phyloP scores from a whole-genome alignment of 2,888 invertebrate species.

The Drosophila yooni region DNA sequence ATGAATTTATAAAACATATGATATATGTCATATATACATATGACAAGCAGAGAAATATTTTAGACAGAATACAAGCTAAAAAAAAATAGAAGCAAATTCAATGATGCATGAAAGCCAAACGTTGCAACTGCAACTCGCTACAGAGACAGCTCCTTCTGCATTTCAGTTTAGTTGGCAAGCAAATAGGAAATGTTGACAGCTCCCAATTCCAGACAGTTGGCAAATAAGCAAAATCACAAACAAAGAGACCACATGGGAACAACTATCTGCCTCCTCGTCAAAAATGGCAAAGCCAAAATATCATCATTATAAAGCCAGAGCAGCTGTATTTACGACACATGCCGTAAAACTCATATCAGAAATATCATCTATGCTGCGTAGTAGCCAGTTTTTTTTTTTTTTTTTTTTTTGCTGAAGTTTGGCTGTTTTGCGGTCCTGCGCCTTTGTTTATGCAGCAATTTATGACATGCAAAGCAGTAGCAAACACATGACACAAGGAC shows the following conservation, averaged over 20 bases:
- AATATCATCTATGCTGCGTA: slow-evolving; percentile 48
- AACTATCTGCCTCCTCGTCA: slow-evolving; percentile 52
- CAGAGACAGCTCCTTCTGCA: neutral
- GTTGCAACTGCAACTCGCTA: slow-evolving; percentile 3
- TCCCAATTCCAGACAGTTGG: slow-evolving; percentile 53
- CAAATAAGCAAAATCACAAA: slow-evolving; percentile 53
- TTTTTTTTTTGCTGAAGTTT: neutral
- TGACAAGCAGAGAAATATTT: neutral
- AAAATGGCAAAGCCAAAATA: slow-evolving; percentile 46
- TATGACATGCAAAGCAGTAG: slow-evolving; percentile 73
- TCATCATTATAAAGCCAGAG: slow-evolving; percentile 55
- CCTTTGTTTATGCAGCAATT: slow-evolving; percentile 76
- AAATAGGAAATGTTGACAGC: slow-evolving; percentile 33
- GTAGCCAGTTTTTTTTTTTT: slow-evolving; percentile 9
- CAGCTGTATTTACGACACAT: slow-evolving; percentile 64
- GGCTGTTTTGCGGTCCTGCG: slow-evolving; percentile 37
- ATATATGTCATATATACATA: neutral
- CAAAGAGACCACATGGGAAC: slow-evolving; percentile 7
- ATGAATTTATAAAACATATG: neutral
- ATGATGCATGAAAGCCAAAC: slow-evolving; percentile 35
- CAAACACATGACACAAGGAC: slow-evolving; percentile 67
- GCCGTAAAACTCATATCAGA: slow-evolving; percentile 46
- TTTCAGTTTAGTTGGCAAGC: slow-evolving; percentile 54
- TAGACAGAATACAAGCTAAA: slow-evolving; percentile 19
- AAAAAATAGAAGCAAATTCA: neutral